Conservation (phyloP, 2,888 invertebrate species). For the Drosophila bunnanda region DNA sequence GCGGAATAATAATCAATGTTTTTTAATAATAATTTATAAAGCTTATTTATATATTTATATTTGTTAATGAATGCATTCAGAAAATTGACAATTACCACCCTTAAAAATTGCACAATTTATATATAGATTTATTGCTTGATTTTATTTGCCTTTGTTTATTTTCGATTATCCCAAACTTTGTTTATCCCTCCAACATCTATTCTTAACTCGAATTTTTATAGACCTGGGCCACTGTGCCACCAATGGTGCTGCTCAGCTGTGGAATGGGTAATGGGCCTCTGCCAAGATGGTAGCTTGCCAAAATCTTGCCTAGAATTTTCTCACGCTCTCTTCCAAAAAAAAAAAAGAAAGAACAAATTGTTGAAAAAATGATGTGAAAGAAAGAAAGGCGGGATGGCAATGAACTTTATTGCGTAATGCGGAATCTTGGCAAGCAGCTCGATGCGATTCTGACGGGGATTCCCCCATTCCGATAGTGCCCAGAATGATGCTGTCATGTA, state of each 20-base stretch:
- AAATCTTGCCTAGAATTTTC: constrained; percentile 69
- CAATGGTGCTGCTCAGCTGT: constrained; percentile 17
- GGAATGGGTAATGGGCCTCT: constrained; percentile 66
- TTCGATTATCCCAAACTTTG: neutral
- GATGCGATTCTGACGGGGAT: constrained; percentile 53
- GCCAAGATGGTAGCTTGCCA: constrained; percentile 76
- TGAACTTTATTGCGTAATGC: constrained; percentile 75
- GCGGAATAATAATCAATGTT: too few relatives aligned
- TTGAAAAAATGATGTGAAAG: constrained; percentile 39
- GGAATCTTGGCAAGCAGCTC: constrained; percentile 68
- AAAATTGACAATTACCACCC: neutral
- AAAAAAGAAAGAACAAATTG: constrained; percentile 39
- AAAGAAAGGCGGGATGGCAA: constrained; percentile 61
- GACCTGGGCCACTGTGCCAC: constrained; percentile 43
- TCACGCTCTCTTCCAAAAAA: constrained; percentile 73
- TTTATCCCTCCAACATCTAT: constrained; percentile 15
- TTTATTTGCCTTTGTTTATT: neutral
- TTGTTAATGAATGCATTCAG: neutral
- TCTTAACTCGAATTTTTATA: constrained; percentile 31
- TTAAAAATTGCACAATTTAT: neutral
- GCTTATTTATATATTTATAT: too few relatives aligned
- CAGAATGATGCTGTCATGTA: constrained; percentile 53
- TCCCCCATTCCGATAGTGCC: constrained; percentile 55
- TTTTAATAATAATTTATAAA: too few relatives aligned
- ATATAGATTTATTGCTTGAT: neutral